Evolutionary conservation across 2,888 invertebrate species (phyloP).

Genomic region (Dicyrtoma fusca): DNA sequence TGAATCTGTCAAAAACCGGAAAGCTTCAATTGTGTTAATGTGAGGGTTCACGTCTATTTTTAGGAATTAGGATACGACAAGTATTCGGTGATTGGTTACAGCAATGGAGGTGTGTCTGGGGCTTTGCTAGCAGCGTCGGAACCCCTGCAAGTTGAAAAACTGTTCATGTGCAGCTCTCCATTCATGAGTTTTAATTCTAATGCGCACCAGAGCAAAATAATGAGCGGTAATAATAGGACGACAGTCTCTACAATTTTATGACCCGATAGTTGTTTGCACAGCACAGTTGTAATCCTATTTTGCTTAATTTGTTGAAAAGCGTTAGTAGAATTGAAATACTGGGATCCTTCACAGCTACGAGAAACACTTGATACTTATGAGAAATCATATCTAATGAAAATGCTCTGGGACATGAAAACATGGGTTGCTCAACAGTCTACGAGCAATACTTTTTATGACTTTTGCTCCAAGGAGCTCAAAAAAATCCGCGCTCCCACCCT

Average conservation of each 20-base stretch:
- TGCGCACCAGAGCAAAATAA: no score
- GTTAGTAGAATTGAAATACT: not conserved
- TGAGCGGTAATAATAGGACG: no score
- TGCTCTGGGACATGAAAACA: conserved; percentile 7
- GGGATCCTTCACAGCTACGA: no score
- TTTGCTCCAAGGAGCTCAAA: not conserved
- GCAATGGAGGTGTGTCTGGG: not conserved
- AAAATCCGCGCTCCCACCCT: not conserved
- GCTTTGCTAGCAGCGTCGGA: not conserved
- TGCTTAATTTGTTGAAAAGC: not conserved
- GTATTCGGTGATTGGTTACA: not conserved
- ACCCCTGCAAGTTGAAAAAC: not conserved
- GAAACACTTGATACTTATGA: no score
- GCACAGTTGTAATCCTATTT: no score
- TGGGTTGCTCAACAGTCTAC: not conserved
- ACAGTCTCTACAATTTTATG: no score
- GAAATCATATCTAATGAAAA: conserved; percentile 5
- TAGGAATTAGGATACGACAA: not conserved
- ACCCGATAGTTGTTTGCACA: no score
- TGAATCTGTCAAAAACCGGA: no score
- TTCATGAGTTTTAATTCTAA: no score
- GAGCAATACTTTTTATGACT: not conserved
- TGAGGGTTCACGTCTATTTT: no score
- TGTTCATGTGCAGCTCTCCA: conserved; percentile 5
- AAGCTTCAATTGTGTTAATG: no score